A percentile compares a stretch with the other conserved stretches of the same genome.
These are phyloP conservation scores for Drosophila arawakana DNA, from an alignment of 1,140 invertebrate genomes.

Conservation along the genomic window DNA sequence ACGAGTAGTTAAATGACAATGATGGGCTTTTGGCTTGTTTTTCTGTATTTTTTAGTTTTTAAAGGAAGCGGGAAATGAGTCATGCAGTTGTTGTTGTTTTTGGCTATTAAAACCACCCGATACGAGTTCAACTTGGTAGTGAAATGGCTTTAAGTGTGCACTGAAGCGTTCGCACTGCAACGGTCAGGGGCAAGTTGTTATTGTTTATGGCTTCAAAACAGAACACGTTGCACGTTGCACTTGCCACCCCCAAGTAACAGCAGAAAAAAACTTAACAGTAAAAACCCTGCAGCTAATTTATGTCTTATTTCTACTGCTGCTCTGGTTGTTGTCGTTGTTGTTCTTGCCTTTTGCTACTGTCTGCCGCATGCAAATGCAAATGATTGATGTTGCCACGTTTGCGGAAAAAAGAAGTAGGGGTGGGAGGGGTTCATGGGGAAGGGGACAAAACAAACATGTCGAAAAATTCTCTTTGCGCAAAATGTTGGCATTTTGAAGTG, in stretches of 20 bases:
- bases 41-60: neutral
- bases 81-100: constrained; percentile 18
- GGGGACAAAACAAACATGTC: constrained; percentile 41
- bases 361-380: constrained; percentile 68
- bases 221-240: constrained; percentile 14
- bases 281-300: constrained; percentile 68
- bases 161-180: constrained; percentile 25
- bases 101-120: constrained; percentile 51
- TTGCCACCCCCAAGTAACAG: constrained; percentile 39
- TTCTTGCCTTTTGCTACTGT: constrained; percentile 55
- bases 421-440: too few species aligned
- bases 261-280: constrained; percentile 60
- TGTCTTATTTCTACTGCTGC: constrained; percentile 58
- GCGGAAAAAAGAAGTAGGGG: neutral
- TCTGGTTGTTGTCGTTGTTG: constrained; percentile 21
- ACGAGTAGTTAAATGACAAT: constrained; percentile 57
- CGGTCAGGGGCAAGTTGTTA: constrained; percentile 17
- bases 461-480: constrained; percentile 79
- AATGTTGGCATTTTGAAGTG: constrained; percentile 81
- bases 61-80: constrained; percentile 47
- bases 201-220: constrained; percentile 35
- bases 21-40: constrained; percentile 20
- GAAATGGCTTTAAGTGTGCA: constrained; percentile 31
- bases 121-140: constrained; percentile 1
- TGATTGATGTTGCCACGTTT: constrained; percentile 76